phyloP scores from a whole-genome alignment of 2,888 invertebrate genomes.

The Gerosis bhagava region DNA sequence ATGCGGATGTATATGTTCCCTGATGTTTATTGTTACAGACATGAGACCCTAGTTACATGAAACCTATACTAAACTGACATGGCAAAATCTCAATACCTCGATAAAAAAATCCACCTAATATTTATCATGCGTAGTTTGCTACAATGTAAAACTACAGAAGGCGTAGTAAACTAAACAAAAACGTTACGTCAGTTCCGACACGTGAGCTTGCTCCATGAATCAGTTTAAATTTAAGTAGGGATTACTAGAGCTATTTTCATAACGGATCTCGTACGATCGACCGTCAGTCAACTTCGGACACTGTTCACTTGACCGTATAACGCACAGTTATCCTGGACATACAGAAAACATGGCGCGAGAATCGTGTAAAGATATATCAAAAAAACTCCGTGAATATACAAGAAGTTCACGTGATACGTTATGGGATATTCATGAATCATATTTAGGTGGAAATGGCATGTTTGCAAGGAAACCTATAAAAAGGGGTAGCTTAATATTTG shows the following conservation, averaged over 20 bases:
- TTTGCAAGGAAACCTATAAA: conserved; percentile 84
- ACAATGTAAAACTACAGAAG: conserved; percentile 22
- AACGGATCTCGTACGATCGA: conserved; percentile 53
- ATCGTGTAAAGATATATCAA: conserved; percentile 2
- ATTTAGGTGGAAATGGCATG: conserved; percentile 86
- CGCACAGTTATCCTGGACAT: conserved; percentile 26
- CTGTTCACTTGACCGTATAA: conserved; percentile 27
- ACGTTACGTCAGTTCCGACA: conserved; percentile 63
- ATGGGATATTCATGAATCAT: conserved; percentile 84
- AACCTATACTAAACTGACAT: too few species aligned
- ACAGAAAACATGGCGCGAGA: conserved; percentile 7
- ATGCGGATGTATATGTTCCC: too few species aligned
- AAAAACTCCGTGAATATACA: conserved; percentile 22
- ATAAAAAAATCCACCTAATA: conserved; percentile 4
- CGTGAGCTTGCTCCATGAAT: conserved; percentile 55
- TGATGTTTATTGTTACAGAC: too few species aligned
- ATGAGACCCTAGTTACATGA: too few species aligned
- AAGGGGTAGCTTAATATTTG: conserved; percentile 85
- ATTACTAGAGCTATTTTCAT: conserved; percentile 74
- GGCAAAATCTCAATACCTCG: conserved; percentile 1
- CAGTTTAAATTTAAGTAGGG: conserved; percentile 55
- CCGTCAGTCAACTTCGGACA: conserved; percentile 37
- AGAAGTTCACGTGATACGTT: conserved; percentile 35
- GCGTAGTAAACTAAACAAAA: conserved; percentile 48
- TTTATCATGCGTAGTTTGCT: conserved; percentile 2